Evolutionary conservation across 2,113 vertebrate genomes (phyloP), one percentile per base, ranked within the genome.

Genomic region (Entomyzon cyanotis): DNA sequence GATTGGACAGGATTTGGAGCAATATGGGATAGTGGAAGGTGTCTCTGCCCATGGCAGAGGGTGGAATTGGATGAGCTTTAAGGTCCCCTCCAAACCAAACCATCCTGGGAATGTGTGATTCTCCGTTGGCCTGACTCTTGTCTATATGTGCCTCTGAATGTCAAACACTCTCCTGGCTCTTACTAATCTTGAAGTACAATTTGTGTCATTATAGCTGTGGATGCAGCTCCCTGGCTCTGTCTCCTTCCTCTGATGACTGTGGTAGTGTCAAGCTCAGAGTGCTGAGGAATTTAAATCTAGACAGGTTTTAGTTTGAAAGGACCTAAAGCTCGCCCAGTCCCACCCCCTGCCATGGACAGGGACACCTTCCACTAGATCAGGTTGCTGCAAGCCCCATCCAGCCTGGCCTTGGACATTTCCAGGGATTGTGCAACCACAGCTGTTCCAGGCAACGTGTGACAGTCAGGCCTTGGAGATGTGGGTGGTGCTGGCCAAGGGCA

Each of bases 81-180:
- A 52, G 11, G 10, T 64, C 6, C 11, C 27, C 30, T 12, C 37
- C 11, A 52, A 28, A 22, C 21, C 17, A 52, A 19, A 44, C 33
- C 21, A 31, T 75, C 8, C 11, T 82, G 60, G 39, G 58, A 33
- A 21, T 41, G 30, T 41, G 18, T 53, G 41, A 24, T 46, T 67
- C 53, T 60, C 9, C 68, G 20, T 53, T 89, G 10, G 3, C 9
- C 41, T 25, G 15, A 18, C 18, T 80, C 33, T 35, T 63, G n/a
- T 65, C 42, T 3, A 0, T 18, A 1, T 4, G 6, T 21, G 2
- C 15, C 18, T 67, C 33, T 47, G 70, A 8, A 11, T 62, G 3
- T 20, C 55, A 31, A 3, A 20, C 5, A 0, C 11, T 46, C 21
- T n/a, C 23, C 28, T 28, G 47, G 12, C 17, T 85, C 11, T 50